Base-by-base conservation (phyloP, 2,888 invertebrate species). In the Latheticus oryzae region DNA sequence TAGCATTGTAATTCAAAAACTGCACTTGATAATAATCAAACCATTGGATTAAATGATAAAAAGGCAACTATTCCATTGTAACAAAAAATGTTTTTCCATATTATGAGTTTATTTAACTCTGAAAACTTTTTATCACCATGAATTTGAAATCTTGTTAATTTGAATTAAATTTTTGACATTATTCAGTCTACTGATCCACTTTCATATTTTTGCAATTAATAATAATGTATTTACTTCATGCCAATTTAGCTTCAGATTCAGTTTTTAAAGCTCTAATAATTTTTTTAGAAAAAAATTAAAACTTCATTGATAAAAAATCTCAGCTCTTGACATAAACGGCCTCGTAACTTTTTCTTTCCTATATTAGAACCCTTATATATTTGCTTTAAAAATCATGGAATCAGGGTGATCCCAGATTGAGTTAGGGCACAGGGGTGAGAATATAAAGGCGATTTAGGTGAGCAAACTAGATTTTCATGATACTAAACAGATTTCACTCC, bases 391-490 rank as follows among this genome's bases (percentile, higher is more conserved):
- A 40, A 40, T 40, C 40, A 40, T 13, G 9, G 28, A 28, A 28
- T 28, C 28, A 28, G 28, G 40, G 23, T 40, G 40, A 40, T 40
- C 24, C 23, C 40, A 24, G 24, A 40, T 40, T 40, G 40, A 40
- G 40, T 40, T 24, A 40, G 19, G 15, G 33, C 33, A 33, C 33
- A 28, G 13, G 40, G 40, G 40, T 40, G 40, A 23, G 15, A 24
- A 40, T 40, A 40, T 40, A 40, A 40, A 40, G 40, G 13, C 40
- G 40, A 40, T 40, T 40, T 40, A 40, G 24, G 40, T 23, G 40
- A 40, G 40, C 23, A 40, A 40, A 40, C 23, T 23, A 15, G 23
- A 40, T 24, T 40, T 40, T 40, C 40, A 40, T 40, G 40, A 24
- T 40, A 23, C 40, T 40, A 40, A 40, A 40, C 24, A 40, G 40